Evolutionary conservation across 2,888 invertebrate genomes (phyloP), one percentile per base, ranked within the genome.

Genomic region (Aspidapion aeneum): DNA sequence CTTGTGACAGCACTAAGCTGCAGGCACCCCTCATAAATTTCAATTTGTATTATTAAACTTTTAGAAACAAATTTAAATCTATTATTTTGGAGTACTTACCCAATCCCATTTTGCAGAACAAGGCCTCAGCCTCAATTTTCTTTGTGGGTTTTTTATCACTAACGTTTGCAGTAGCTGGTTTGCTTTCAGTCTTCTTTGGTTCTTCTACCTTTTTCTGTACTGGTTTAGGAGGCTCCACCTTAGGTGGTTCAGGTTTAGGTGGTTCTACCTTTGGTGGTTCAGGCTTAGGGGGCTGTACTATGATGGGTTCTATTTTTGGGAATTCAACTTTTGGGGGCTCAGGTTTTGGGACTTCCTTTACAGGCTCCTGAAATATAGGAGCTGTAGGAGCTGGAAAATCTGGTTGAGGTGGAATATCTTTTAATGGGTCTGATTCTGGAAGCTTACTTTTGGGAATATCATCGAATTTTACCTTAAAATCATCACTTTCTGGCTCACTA

Each of bases 81-180:
- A n/a, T 35, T 35, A 7, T 35, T 35, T 35, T 12, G 12, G 3
- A 7, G 35, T 49, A 84, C 87, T 88, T 76, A 90, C 90, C 89
- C 59, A 90, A 80, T 72, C 89, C 89, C 85, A 89, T 87, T 78
- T 86, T 86, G 77, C 86, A 85, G 81, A 89, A 89, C 74, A 89
- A 87, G 69, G 87, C 87, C 74, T 88, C 88, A 54, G 89, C 87
- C 73, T 86, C 86, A 79, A 60, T 77, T 76, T 67, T 71, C 19
- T 60, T 55, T 21, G 63, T 58, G 7, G 16, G n/a, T 49, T 60
- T 61, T 78, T 63, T 73, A 57, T 19, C 60, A 60, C 61, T 12
- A 18, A 48, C 50, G 48, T 55, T 60, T 12, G 3, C 35, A n/a
- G n/a, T n/a, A 35, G 35, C 35, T 35, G 35, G 35, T 12, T 35